phyloP scores from a whole-genome alignment of 1,140 invertebrate genomes.

The Drosophila setifemur region DNA sequence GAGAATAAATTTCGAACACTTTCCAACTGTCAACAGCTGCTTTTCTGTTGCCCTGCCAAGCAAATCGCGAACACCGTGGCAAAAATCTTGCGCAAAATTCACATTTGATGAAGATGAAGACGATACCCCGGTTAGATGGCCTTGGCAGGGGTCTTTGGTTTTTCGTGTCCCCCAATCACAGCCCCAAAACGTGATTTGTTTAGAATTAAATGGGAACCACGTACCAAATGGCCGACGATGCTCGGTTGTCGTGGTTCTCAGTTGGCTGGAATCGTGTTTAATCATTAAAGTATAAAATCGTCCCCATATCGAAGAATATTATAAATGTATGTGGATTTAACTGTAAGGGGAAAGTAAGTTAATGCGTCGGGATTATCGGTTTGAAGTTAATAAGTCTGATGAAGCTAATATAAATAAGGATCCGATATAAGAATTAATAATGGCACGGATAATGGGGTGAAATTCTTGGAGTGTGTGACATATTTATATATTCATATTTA shows the following conservation, averaged over 20 bases:
- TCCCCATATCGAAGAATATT: conserved; percentile 14
- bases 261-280: conserved; percentile 60
- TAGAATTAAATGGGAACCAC: conserved; percentile 51
- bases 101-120: conserved; percentile 8
- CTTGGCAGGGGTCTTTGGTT: conserved; percentile 36
- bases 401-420: no score
- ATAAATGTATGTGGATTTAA: neutral
- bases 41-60: conserved; percentile 2
- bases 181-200: conserved; percentile 59
- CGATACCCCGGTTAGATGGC: conserved; percentile 36
- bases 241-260: conserved; percentile 21
- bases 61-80: neutral
- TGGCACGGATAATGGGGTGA: no score
- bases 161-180: conserved; percentile 21
- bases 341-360: conserved; percentile 37
- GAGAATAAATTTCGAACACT: conserved; percentile 27
- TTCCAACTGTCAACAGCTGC: conserved; percentile 47
- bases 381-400: conserved; percentile 7
- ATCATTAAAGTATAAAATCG: conserved; percentile 44
- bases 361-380: conserved; percentile 1
- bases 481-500: no score
- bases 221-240: conserved; percentile 48
- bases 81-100: neutral
- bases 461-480: neutral
- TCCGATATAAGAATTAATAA: no score